Conservation (phyloP, 2,888 invertebrate genomes). For the Papilio demoleus region DNA sequence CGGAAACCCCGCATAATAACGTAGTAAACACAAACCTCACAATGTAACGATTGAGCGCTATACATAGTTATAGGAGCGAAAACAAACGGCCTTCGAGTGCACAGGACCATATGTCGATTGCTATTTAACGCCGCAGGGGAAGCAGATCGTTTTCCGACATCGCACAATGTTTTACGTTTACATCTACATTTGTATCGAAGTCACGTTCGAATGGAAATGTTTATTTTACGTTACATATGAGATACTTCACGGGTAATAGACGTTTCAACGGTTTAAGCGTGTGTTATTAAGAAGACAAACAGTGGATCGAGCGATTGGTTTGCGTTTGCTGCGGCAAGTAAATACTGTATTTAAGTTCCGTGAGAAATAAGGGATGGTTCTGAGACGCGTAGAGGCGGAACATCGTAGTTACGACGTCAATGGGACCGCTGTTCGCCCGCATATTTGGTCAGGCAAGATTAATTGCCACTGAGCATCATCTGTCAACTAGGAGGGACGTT, state of each 20-base stretch:
- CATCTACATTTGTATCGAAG: conserved; percentile 39
- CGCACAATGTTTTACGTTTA: conserved; percentile 36
- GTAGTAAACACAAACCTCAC: conserved; percentile 64
- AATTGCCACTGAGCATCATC: conserved; percentile 78
- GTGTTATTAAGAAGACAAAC: conserved; percentile 17
- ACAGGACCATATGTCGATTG: conserved; percentile 56
- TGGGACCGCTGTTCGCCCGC: conserved; percentile 73
- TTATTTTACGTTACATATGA: conserved; percentile 33
- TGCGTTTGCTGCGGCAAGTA: conserved; percentile 3
- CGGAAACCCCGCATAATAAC: conserved; percentile 71
- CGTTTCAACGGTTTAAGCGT: conserved; percentile 23
- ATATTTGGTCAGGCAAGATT: conserved; percentile 81
- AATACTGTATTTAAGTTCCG: conserved; percentile 29
- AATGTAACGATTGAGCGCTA: conserved; percentile 64
- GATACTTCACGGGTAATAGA: conserved; percentile 32
- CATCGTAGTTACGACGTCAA: conserved; percentile 60
- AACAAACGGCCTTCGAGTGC: conserved; percentile 52
- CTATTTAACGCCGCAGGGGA: conserved; percentile 56
- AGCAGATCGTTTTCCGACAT: conserved; percentile 51
- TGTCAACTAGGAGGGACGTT: conserved; percentile 73
- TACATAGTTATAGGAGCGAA: conserved; percentile 62
- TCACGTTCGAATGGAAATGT: conserved; percentile 39
- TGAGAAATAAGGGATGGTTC: conserved; percentile 28
- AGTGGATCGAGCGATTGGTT: conserved; percentile 18
- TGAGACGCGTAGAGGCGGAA: conserved; percentile 30